Evolutionary conservation across 2,888 invertebrate species (phyloP), one percentile per base, ranked within the genome.

Genomic region (Drosophila siamana): DNA sequence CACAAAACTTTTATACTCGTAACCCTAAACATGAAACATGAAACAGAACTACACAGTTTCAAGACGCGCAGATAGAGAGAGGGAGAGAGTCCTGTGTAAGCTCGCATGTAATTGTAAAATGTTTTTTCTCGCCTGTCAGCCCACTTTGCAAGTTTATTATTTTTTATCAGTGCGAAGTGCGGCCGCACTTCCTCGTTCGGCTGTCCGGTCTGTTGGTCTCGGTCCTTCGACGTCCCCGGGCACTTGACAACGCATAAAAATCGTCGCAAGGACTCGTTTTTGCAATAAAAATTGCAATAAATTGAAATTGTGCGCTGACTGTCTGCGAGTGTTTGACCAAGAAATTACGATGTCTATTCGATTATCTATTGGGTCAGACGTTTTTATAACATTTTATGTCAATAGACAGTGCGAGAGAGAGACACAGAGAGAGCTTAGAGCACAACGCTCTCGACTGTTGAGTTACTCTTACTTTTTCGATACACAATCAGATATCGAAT

Each of bases 211-310:
- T 54, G 4, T 24, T 2, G 26, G 13, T 13, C 44, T 15, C 9
- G 7, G 15, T 2, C n/a, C 30, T 26, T 40, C 13, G 15, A n/a
- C n/a, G n/a, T 36, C 30, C n/a, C 11, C 28, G 60, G 54, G 61
- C 64, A 80, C 81, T 80, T 73, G 78, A 73, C 81, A 81, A 78
- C 85, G 85, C 57, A 82, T 70, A 72, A 75, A 82, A 83, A 69
- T 77, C 57, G 70, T 69, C 48, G 69, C 70, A 79, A 69, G 65
- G 50, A 56, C 51, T 47, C 40, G 33, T 64, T 41, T 41, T 36
- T 54, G 83, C 78, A 78, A 87, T 74, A 82, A 81, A 85, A 81
- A 72, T 63, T 85, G 82, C 86, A 75, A 82, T 88, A 88, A 82
- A 86, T 86, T 76, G 88, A 86, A 88, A 80, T 80, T 80, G 74